Evolutionary conservation across 2,888 invertebrate genomes (phyloP), one percentile per base, ranked within the genome.

Genomic region (Leptogaster cylindrica): DNA sequence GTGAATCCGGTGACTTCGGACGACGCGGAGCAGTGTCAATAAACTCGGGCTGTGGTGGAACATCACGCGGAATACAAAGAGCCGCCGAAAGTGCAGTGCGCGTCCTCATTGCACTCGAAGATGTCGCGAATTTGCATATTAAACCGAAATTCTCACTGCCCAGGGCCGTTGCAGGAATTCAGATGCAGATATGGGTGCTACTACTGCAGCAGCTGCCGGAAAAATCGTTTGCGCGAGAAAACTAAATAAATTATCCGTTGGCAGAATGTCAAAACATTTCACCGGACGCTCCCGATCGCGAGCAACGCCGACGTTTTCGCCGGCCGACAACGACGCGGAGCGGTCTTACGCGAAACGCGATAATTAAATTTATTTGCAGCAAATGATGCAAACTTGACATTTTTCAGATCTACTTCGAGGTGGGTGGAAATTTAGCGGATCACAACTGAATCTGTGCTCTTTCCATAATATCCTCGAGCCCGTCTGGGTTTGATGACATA

Each of bases 1-100:
- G 55, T 55, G 55, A 55, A 36, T 55, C 55, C 23, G 55, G 51
- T 18, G 4, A n/a, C n/a, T n/a, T n/a, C n/a, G n/a, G n/a, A n/a
- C n/a, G n/a, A n/a, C n/a, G n/a, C n/a, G n/a, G n/a, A n/a, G n/a
- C n/a, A 55, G 25, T 36, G 55, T 55, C 55, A 55, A 55, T 55
- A 55, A 55, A 55, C 55, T 55, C 55, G n/a, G n/a, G n/a, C 5
- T 12, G 7, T 7, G 20, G 16, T 25, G 36, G 7, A 39, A 23
- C 23, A 39, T 36, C 55, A 55, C 31, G 25, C 33, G 18, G 55
- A 55, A 55, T 55, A 55, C 39, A 20, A 55, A 12, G n/a, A 39
- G 5, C 18, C 33, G 23, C n/a, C 36, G 33, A 16, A 2, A n/a
- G n/a, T n/a, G n/a, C n/a, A n/a, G 5, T n/a, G 20, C 12, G n/a